These are phyloP conservation scores for Mythimna albipuncta DNA, from an alignment of 2,888 invertebrate species.

Conservation along the genomic window DNA sequence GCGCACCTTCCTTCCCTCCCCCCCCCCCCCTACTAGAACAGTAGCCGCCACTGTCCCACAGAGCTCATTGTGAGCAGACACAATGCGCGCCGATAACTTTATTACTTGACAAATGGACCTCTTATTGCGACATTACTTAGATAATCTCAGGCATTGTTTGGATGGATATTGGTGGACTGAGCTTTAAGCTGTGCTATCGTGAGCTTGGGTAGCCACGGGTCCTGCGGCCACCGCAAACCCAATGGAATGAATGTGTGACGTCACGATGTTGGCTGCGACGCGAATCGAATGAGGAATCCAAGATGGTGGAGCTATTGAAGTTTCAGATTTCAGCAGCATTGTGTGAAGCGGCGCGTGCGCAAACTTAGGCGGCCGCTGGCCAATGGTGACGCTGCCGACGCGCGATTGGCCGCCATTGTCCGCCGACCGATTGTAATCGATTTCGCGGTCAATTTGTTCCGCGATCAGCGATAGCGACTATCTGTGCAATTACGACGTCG, in stretches of 20 bases:
- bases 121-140: constrained; percentile 14
- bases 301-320: constrained; percentile 69
- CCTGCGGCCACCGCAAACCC: constrained; percentile 12
- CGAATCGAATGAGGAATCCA: constrained; percentile 74
- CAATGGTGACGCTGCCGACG: constrained; percentile 64
- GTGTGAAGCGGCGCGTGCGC: constrained; percentile 77
- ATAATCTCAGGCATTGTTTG: constrained; percentile 15
- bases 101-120: constrained; percentile 40
- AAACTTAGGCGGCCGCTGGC: constrained; percentile 50
- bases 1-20: not conserved
- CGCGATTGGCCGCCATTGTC: constrained; percentile 71
- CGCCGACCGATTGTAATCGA: constrained; percentile 72
- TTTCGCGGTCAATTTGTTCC: constrained; percentile 84
- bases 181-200: not conserved
- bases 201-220: not conserved
- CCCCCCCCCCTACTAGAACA: constrained; percentile 2
- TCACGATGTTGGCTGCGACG: constrained; percentile 64
- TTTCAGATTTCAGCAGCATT: constrained; percentile 81
- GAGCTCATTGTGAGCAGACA: constrained; percentile 42
- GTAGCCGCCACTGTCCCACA: constrained; percentile 45
- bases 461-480: constrained; percentile 74
- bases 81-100: constrained; percentile 44
- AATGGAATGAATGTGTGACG: constrained; percentile 47
- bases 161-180: not conserved
- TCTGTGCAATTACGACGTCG: constrained; percentile 74